These are phyloP conservation scores for Galemys pyrenaicus DNA, from an alignment of 2,113 vertebrate species.

Conservation along the genomic window DNA sequence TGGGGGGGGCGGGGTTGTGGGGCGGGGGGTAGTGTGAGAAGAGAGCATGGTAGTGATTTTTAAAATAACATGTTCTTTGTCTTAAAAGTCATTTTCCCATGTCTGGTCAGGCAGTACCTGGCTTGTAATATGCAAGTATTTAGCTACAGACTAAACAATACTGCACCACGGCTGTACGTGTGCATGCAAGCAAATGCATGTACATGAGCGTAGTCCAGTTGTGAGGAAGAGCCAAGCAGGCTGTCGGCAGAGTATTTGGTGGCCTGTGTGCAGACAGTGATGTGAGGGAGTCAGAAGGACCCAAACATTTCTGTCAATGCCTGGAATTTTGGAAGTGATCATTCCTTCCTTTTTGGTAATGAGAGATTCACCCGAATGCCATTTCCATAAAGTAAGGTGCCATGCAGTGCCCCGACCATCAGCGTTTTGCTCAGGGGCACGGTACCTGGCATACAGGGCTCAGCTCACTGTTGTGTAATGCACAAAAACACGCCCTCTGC, in stretches of 20 bases:
- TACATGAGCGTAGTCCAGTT: background rate
- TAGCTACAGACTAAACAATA: constrained; percentile 32
- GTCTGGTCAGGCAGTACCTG: background rate
- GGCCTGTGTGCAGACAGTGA: background rate
- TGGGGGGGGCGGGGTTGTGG: no score
- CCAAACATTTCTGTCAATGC: background rate
- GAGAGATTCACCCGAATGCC: background rate
- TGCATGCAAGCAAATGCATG: background rate
- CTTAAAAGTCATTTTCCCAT: constrained; percentile 13
- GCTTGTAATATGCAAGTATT: constrained; percentile 17
- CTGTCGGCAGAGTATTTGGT: background rate
- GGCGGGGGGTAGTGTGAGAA: background rate
- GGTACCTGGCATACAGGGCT: background rate
- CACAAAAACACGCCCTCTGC: background rate
- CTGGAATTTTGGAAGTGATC: background rate
- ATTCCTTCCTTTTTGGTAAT: background rate
- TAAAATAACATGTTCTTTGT: constrained; percentile 8
- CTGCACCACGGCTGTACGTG: background rate
- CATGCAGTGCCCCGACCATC: background rate
- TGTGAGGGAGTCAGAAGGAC: background rate
- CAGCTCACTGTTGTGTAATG: background rate
- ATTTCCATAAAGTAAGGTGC: background rate
- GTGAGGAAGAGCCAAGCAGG: background rate
- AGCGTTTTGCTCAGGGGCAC: background rate
- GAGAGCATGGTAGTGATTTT: background rate